Percentiles rank a stretch among this genome's conserved stretches.
Conservation (phyloP, 2,888 invertebrate species). For the Bimastos eiseni region DNA sequence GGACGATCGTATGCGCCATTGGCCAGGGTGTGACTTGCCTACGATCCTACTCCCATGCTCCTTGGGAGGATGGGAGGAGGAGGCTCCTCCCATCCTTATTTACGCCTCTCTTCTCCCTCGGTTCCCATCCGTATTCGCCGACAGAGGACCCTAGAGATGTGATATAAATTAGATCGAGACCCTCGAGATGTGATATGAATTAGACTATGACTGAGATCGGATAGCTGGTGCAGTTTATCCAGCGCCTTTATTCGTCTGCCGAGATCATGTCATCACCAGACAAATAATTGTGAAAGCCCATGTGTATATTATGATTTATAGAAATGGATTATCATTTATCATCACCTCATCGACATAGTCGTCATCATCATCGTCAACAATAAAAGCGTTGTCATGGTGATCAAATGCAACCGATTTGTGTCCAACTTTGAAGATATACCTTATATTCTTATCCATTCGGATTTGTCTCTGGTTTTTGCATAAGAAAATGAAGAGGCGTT, state of each 20-base stretch:
- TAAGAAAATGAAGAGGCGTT: neutral
- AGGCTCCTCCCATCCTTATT: neutral
- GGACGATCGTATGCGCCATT: neutral
- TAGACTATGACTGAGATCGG: neutral
- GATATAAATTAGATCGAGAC: neutral
- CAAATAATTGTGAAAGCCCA: neutral
- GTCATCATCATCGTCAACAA: neutral
- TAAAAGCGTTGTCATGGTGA: neutral
- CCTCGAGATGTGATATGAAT: conserved; percentile 1
- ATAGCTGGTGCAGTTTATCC: neutral
- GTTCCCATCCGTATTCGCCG: conserved; percentile 16
- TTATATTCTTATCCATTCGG: neutral
- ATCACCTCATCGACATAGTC: neutral
- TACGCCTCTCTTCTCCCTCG: neutral
- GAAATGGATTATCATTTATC: neutral
- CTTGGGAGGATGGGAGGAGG: too few species aligned
- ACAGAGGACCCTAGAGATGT: neutral
- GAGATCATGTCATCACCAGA: conserved; percentile 13
- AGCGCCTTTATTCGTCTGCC: neutral
- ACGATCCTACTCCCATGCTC: neutral
- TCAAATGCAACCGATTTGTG: too few species aligned
- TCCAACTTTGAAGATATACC: neutral
- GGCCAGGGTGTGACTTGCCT: conserved; percentile 13
- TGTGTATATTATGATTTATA: neutral
- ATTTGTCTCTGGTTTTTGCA: neutral